Evolutionary conservation across 1,140 invertebrate species (phyloP), one percentile per base, ranked within the genome.

Genomic region (Saccostrea echinata): DNA sequence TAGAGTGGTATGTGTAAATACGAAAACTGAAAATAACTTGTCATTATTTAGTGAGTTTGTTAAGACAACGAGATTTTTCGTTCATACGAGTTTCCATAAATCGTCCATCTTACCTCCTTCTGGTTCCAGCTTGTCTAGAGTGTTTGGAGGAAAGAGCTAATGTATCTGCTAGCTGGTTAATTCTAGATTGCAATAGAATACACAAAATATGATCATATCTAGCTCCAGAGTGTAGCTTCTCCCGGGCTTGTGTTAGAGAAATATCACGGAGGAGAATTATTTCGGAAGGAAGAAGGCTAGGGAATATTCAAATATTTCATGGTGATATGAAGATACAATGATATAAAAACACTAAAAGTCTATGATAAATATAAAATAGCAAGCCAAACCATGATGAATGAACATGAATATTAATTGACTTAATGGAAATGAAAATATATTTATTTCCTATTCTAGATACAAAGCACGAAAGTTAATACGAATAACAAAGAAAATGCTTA

Each of bases 111-210:
- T 95, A 97, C 96, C 96, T 97, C 95, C 96, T 96, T 92, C 97
- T 96, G 87, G 97, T 96, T 89, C 97, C 97, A 4, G 43, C 43
- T 86, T 97, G 94, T 55, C 96, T 96, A 95, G 97, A 97, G 88
- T 97, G 96, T 94, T 97, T 96, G 90, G 96, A 95, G 92, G 97
- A 96, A 55, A 90, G 91, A 88, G 89, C 86, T 55, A 89, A 86
- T 21, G 91, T 57, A 76, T 92, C 90, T 57, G 76, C 89, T 52
- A 91, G 88, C 86, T 93, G 92, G 87, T 91, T 93, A 55, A 94
- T 89, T 92, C 93, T 93, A 91, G 53, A 91, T 84, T 81, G 68
- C 87, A 88, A 76, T 81, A 87, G 33, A 85, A 83, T n/a, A 52
- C 21, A 30, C 35, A 52, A 53, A 83, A 43, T 8, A 52, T 52